Evolutionary conservation across 2,888 invertebrate species (phyloP).

Genomic region (Erebia ligea): DNA sequence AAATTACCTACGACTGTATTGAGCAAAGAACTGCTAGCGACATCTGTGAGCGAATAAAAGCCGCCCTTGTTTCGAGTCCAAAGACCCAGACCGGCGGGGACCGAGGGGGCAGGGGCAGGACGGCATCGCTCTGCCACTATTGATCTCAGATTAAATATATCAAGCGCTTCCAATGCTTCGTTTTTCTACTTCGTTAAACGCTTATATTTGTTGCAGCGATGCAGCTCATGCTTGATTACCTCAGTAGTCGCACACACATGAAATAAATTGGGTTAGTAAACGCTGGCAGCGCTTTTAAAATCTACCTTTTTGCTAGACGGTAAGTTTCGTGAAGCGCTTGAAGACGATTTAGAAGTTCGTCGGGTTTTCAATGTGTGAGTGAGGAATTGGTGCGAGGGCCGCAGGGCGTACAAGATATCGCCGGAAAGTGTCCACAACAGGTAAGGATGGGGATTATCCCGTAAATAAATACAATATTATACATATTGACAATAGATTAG

Average conservation of each 20-base stretch:
- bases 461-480: slow-evolving; percentile 44
- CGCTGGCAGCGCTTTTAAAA: slow-evolving; percentile 38
- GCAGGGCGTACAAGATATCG: slow-evolving; percentile 46
- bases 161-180: slow-evolving; percentile 54
- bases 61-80: slow-evolving; percentile 63
- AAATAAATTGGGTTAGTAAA: slow-evolving; percentile 26
- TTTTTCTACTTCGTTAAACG: neutral
- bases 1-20: neutral
- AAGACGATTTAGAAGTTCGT: neutral
- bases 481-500: slow-evolving; percentile 10
- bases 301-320: slow-evolving; percentile 25
- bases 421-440: slow-evolving; percentile 46
- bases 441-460: slow-evolving; percentile 49
- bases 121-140: slow-evolving; percentile 66
- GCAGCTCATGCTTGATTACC: slow-evolving; percentile 8
- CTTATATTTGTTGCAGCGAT: slow-evolving; percentile 18
- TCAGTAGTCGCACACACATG: neutral
- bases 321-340: slow-evolving; percentile 26
- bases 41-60: slow-evolving; percentile 49
- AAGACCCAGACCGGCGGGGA: slow-evolving; percentile 60
- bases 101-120: slow-evolving; percentile 52
- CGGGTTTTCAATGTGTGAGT: slow-evolving; percentile 38
- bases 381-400: slow-evolving; percentile 50
- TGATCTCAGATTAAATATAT: slow-evolving; percentile 52
- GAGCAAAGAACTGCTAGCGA: slow-evolving; percentile 15